These are phyloP conservation scores for Andrena marginata DNA, from an alignment of 2,888 invertebrate genomes.

Conservation along the genomic window DNA sequence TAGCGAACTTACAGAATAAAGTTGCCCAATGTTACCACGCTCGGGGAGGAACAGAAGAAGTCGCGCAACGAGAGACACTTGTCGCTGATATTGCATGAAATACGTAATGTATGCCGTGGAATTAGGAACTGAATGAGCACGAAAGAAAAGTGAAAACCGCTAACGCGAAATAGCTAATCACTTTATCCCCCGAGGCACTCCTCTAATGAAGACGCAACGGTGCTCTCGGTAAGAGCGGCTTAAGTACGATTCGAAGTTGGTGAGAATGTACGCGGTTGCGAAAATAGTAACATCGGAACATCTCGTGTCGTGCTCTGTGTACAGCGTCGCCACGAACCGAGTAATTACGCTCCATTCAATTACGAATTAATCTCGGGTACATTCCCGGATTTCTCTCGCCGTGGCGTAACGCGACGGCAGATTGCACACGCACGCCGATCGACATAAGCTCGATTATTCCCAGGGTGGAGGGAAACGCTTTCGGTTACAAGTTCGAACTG, in stretches of 20 bases:
- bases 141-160: constrained; percentile 55
- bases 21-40: constrained; percentile 19
- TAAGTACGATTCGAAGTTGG: constrained; percentile 39
- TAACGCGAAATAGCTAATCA: constrained; percentile 39
- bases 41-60: constrained; percentile 18
- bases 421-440: constrained; percentile 39
- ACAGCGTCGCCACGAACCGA: constrained; percentile 12
- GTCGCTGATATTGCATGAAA: constrained; percentile 29
- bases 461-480: not conserved
- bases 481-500: not conserved
- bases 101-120: constrained; percentile 48
- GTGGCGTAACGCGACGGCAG: constrained; percentile 31
- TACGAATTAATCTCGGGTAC: constrained; percentile 53
- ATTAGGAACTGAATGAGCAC: constrained; percentile 16
- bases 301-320: constrained; percentile 43
- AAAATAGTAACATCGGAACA: constrained; percentile 41
- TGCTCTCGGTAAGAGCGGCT: not conserved
- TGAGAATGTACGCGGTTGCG: constrained; percentile 55
- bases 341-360: constrained; percentile 57
- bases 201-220: constrained; percentile 46
- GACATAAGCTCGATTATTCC: constrained; percentile 34
- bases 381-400: constrained; percentile 40
- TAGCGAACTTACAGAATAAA: not conserved
- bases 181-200: constrained; percentile 40
- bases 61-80: constrained; percentile 27